Conservation (phyloP, 2,888 invertebrate genomes). For the Bellardia bayeri region DNA sequence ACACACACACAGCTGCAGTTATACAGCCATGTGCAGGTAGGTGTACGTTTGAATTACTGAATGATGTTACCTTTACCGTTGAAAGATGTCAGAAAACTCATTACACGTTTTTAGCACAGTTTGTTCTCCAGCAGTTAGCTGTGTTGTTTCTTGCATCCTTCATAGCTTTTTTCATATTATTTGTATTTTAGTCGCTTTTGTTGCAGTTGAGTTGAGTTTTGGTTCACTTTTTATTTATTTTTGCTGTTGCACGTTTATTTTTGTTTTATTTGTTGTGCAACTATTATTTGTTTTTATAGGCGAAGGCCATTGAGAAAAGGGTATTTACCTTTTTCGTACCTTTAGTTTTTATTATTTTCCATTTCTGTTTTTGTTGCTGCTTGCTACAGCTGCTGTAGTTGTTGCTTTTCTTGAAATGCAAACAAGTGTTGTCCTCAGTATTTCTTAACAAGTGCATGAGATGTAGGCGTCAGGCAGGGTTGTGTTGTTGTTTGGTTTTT, state of each 20-base stretch:
- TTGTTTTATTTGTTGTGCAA: conserved; percentile 61
- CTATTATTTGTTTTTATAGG: conserved; percentile 72
- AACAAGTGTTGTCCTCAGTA: conserved; percentile 22
- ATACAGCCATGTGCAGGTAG: background rate
- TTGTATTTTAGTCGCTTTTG: conserved; percentile 59
- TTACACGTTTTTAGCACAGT: conserved; percentile 70
- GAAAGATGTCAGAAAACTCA: conserved; percentile 72
- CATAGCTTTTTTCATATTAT: conserved; percentile 33
- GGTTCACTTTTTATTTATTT: conserved; percentile 27
- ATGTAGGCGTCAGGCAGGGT: conserved; percentile 4
- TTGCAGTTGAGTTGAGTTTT: conserved; percentile 59
- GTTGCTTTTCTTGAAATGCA: conserved; percentile 3
- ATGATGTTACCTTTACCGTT: conserved; percentile 49
- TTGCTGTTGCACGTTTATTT: conserved; percentile 51
- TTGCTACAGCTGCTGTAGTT: background rate
- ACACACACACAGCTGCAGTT: background rate
- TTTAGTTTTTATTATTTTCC: conserved; percentile 31
- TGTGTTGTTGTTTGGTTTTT: background rate
- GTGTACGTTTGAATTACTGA: background rate
- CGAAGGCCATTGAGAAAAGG: conserved; percentile 72
- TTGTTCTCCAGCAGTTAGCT: conserved; percentile 47
- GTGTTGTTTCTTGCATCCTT: conserved; percentile 16
- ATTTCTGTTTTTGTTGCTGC: conserved; percentile 36
- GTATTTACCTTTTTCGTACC: conserved; percentile 67
- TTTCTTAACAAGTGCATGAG: conserved; percentile 16